Base-by-base conservation (phyloP, 2,113 vertebrate genomes). In the Bucco capensis region DNA sequence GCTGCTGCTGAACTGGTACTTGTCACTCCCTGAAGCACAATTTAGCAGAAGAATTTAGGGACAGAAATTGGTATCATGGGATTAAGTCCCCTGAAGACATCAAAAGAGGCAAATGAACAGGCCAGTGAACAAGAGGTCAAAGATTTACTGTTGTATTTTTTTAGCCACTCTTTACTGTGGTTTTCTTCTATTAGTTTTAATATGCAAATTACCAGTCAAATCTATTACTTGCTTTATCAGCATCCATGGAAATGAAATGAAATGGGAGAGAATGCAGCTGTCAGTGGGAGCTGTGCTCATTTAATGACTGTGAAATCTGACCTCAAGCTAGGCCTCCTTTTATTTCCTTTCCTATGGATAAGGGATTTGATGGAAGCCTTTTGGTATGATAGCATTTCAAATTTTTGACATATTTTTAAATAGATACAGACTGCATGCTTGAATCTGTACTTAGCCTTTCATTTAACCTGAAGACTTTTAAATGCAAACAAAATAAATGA, bases 391-490 rank as follows among this genome's bases (percentile, higher is more conserved):
- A 62, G 61, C 83, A 85, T 66, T 90, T 95, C 92, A 95, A 77
- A 93, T 58, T 58, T 73, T 78, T 96, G 86, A 93, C 93, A 66
- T 90, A 0, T 65, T 38, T 95, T 95, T 76, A 89, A 95, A 94
- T 82, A 35, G 80, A 72, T 85, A 30, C 4, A 7, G 93, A 93
- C 87, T 91, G 62, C 0, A 0, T 84, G 54, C 77, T 90, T 69
- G 33, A 75, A 66, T 93, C 74, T 87, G 24, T 89, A 24, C 42
- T 95, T 92, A 89, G 77, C 83, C 70, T 93, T 92, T 93, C 83
- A 76, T 50, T 93, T 96, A 95, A 90, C 86, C 86, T 53, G 73
- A 50, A 81, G 80, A 88, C 66, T 86, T 86, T 38, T 1, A 30
- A 89, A 80, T n/a, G 30, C 66, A 65, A 88, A 65, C 74, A 82